These are phyloP conservation scores for Nesoenas mayeri DNA, from an alignment of 2,113 vertebrate genomes.

Conservation along the genomic window DNA sequence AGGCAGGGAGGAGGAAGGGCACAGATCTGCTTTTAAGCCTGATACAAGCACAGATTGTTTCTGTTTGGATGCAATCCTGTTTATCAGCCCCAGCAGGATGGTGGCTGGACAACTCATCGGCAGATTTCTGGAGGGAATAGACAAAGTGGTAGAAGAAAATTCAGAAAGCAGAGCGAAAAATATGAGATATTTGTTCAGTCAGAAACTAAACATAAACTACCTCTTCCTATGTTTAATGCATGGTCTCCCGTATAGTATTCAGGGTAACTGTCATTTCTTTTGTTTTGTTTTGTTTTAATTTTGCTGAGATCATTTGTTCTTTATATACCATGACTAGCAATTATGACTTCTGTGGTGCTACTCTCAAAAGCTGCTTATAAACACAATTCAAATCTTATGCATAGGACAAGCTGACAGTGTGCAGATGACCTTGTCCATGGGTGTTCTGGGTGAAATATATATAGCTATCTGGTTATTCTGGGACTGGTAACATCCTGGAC, in stretches of 20 bases:
- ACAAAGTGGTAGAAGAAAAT: neutral
- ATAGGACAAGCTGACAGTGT: neutral
- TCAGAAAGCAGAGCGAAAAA: neutral
- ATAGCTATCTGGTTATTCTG: slow-evolving; percentile 42
- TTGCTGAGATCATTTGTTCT: neutral
- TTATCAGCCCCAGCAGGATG: neutral
- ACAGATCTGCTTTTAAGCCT: neutral
- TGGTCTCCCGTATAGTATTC: neutral
- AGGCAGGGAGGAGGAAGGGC: neutral
- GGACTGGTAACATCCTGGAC: neutral
- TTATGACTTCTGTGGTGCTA: neutral
- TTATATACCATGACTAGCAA: neutral
- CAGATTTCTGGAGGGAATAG: neutral
- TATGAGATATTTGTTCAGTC: neutral
- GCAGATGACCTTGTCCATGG: slow-evolving; percentile 12
- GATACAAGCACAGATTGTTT: neutral
- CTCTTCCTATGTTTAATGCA: neutral
- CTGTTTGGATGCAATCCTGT: neutral
- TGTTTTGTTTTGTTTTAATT: neutral
- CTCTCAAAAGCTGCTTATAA: slow-evolving; percentile 7
- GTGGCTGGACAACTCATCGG: neutral
- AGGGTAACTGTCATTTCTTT: neutral
- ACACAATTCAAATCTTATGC: neutral
- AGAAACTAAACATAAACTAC: neutral
- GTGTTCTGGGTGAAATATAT: slow-evolving; percentile 2